Evolutionary conservation across 2,888 invertebrate species (phyloP).

Genomic region (Empis livida): DNA sequence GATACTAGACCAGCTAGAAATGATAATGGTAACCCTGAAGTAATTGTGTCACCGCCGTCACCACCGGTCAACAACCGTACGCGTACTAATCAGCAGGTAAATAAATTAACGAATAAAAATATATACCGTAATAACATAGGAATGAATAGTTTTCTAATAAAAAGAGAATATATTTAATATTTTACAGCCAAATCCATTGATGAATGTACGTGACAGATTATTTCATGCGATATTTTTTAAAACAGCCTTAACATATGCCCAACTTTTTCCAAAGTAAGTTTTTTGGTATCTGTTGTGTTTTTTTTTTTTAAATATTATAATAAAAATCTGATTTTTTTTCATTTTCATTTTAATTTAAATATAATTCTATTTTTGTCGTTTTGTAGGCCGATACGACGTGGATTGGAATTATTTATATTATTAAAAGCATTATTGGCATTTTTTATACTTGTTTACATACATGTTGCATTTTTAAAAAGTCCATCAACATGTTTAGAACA

Average conservation of each 20-base stretch:
- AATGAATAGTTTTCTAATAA: not conserved
- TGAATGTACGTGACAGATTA: constrained; percentile 78
- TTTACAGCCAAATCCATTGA: constrained; percentile 52
- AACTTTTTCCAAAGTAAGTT: constrained; percentile 73
- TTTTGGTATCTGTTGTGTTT: constrained; percentile 52
- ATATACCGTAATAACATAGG: not conserved
- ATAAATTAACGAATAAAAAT: too few relatives aligned
- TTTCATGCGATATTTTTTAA: constrained; percentile 93
- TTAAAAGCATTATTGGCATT: constrained; percentile 69
- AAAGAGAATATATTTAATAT: constrained; percentile 5
- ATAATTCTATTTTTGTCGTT: constrained; percentile 2
- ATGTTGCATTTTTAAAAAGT: constrained; percentile 82
- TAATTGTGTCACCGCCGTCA: too few relatives aligned
- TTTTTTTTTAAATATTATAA: constrained; percentile 67
- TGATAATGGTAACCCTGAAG: too few relatives aligned
- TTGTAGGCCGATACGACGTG: constrained; percentile 24
- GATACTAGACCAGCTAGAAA: too few relatives aligned
- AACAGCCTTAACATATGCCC: constrained; percentile 81
- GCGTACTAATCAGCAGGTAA: too few relatives aligned
- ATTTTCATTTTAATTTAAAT: constrained; percentile 4
- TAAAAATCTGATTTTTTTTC: constrained; percentile 26
- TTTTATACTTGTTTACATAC: constrained; percentile 87
- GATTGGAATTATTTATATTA: constrained; percentile 28
- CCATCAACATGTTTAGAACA: constrained; percentile 89
- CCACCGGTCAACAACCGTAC: too few relatives aligned